phyloP scores from a whole-genome alignment of 2,888 invertebrate genomes.

The Lepidochrysops patricia region DNA sequence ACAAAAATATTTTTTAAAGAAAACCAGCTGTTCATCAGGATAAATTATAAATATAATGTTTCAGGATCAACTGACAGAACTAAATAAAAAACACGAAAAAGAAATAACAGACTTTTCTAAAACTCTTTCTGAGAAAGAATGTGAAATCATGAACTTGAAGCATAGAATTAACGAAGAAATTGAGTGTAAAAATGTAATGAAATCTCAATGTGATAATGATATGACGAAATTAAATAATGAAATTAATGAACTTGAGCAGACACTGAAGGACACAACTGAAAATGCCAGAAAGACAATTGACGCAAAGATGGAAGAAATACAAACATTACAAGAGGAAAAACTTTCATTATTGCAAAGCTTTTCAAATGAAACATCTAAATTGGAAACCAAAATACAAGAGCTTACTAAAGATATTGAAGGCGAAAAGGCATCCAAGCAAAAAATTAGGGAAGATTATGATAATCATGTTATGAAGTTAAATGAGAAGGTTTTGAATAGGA shows the following conservation, averaged over 20 bases:
- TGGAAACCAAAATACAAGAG: constrained; percentile 39
- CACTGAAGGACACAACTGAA: constrained; percentile 41
- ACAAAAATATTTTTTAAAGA: too few species aligned
- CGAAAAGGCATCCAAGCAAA: constrained; percentile 43
- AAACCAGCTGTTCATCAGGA: too few species aligned
- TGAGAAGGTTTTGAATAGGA: constrained; percentile 55
- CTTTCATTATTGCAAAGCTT: constrained; percentile 46
- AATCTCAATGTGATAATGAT: constrained; percentile 41
- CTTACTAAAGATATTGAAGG: constrained; percentile 41
- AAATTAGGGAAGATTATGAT: constrained; percentile 50
- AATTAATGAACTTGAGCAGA: constrained; percentile 52
- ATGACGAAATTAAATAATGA: constrained; percentile 49
- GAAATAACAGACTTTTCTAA: constrained; percentile 36
- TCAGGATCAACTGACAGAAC: constrained; percentile 39
- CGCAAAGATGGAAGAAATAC: constrained; percentile 46
- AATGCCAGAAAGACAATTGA: constrained; percentile 40
- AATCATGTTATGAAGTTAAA: constrained; percentile 53
- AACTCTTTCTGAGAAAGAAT: constrained; percentile 43
- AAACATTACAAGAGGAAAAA: constrained; percentile 56
- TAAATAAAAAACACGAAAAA: constrained; percentile 34
- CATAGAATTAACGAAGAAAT: constrained; percentile 54
- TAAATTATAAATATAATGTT: constrained; percentile 11
- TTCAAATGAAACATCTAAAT: constrained; percentile 46
- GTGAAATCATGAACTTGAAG: constrained; percentile 45
- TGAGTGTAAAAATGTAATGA: constrained; percentile 44